Evolutionary conservation across 1,140 invertebrate genomes (phyloP).

Genomic region (Cydia pomonella): DNA sequence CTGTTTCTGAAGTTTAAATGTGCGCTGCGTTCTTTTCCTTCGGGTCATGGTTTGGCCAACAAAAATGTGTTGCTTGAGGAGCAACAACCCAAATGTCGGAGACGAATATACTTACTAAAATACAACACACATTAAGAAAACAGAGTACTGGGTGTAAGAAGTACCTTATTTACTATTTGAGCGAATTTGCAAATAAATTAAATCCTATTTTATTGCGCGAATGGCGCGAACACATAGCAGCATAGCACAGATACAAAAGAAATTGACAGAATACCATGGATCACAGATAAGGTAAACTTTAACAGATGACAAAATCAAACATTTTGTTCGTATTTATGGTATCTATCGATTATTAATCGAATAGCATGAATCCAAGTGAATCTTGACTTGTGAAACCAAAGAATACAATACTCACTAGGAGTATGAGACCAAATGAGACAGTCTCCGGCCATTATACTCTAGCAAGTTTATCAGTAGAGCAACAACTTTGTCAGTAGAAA

Average conservation of each 20-base stretch:
- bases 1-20: neutral
- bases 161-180: neutral
- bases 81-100: neutral
- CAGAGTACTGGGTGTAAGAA: neutral
- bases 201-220: constrained; percentile 1
- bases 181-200: neutral
- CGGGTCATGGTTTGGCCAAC: neutral
- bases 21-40: neutral
- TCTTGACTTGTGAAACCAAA: too few species aligned
- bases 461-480: too few species aligned
- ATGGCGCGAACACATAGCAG: too few species aligned
- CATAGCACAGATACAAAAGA: neutral
- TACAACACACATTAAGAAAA: neutral
- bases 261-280: neutral
- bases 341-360: neutral
- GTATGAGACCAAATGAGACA: too few species aligned
- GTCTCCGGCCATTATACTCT: too few species aligned
- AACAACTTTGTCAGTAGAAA: too few species aligned
- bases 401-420: too few species aligned
- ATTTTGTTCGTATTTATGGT: neutral
- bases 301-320: neutral
- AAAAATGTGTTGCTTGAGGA: neutral
- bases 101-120: neutral
- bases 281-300: neutral
- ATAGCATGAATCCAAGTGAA: too few species aligned